These are phyloP conservation scores for Urocynchramus pylzowi DNA, from an alignment of 2,113 vertebrate genomes.

Conservation along the genomic window DNA sequence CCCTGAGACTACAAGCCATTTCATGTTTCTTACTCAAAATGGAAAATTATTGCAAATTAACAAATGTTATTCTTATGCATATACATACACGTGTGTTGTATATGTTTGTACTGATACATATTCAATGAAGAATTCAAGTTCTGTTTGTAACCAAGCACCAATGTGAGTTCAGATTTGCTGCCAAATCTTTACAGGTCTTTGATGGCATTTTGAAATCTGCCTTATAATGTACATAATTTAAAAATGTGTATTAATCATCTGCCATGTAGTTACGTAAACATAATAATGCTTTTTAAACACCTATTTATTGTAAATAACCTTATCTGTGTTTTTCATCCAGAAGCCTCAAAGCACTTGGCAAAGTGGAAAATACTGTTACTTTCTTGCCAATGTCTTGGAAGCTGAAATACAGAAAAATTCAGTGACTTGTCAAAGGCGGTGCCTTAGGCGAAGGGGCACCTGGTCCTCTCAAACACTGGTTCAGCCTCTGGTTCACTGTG, in stretches of 20 bases:
- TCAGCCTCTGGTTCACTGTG: background rate
- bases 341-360: background rate
- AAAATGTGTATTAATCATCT: background rate
- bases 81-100: background rate
- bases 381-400: background rate
- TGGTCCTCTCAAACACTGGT: background rate
- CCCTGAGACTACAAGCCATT: background rate
- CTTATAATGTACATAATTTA: background rate
- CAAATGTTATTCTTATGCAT: background rate
- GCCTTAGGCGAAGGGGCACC: background rate
- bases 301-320: background rate
- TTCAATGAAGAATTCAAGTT: background rate
- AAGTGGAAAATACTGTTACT: background rate
- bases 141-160: background rate
- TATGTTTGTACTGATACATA: background rate
- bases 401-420: background rate
- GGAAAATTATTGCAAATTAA: background rate
- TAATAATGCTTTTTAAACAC: background rate
- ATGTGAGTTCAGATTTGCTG: background rate
- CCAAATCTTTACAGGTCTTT: background rate
- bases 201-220: background rate
- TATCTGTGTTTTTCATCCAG: background rate
- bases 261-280: background rate
- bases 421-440: background rate
- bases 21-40: background rate